Evolutionary conservation across 2,888 invertebrate genomes (phyloP).

Genomic region (Euzophera pinguis): DNA sequence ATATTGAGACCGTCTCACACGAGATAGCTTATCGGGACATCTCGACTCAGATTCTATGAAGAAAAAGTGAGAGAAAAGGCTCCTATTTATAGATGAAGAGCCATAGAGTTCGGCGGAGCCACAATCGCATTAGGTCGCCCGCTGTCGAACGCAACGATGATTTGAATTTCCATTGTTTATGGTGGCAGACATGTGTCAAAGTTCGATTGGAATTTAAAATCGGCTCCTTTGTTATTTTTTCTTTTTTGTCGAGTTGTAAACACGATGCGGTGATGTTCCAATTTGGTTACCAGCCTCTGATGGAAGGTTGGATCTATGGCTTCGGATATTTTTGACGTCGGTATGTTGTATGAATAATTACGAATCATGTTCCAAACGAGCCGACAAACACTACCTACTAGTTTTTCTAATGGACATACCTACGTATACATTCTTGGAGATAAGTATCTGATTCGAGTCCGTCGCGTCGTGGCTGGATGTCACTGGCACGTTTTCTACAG

Average conservation of each 20-base stretch:
- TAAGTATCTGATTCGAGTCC: slow-evolving; percentile 23
- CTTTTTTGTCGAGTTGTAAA: slow-evolving; percentile 78
- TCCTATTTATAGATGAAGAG: slow-evolving; percentile 73
- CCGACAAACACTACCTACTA: slow-evolving; percentile 26
- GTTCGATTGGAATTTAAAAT: slow-evolving; percentile 80
- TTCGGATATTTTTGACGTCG: slow-evolving; percentile 70
- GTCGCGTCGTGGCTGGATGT: slow-evolving; percentile 27
- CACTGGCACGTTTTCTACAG: slow-evolving; percentile 37
- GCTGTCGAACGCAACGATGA: slow-evolving; percentile 71
- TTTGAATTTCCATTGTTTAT: slow-evolving; percentile 80
- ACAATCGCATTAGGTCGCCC: slow-evolving; percentile 70
- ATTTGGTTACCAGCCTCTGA: slow-evolving; percentile 70
- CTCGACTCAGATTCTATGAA: slow-evolving; percentile 75
- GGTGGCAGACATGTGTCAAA: slow-evolving; percentile 81
- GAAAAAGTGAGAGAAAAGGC: slow-evolving; percentile 77
- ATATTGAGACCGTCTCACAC: slow-evolving; percentile 78
- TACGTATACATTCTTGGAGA: slow-evolving; percentile 26
- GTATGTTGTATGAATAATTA: slow-evolving; percentile 72
- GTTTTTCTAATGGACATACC: slow-evolving; percentile 21
- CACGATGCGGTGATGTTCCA: slow-evolving; percentile 76
- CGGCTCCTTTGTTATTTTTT: slow-evolving; percentile 75
- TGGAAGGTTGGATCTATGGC: slow-evolving; percentile 67
- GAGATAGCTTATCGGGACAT: slow-evolving; percentile 74
- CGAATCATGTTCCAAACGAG: slow-evolving; percentile 60
- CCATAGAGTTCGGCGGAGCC: slow-evolving; percentile 60